Evolutionary conservation across 2,888 invertebrate species (phyloP), one percentile per base, ranked within the genome.

Genomic region (Cyclophora albipunctata): DNA sequence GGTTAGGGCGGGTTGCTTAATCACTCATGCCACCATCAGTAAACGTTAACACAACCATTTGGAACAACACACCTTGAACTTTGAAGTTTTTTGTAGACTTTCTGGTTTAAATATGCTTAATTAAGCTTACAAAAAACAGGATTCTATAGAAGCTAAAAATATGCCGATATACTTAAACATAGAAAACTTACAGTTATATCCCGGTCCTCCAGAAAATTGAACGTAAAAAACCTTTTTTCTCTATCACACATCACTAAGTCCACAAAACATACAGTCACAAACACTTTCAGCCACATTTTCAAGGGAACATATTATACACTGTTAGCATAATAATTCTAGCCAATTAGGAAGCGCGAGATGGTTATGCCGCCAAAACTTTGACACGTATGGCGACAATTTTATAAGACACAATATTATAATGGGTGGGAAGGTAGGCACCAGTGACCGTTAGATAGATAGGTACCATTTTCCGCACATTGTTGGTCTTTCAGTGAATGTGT

Each of bases 131-230:
- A 20, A 20, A 20, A 20, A 20, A 20, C 20, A 20, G 20, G 20
- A 20, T 20, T 20, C 1, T 20, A 20, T 20, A 20, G 20, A 20
- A 20, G 20, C 20, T 20, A 20, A 20, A 20, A 20, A 20, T 20
- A 20, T 20, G 20, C 20, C 20, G 20, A 20, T 20, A 20, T 20
- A 20, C 20, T 20, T 20, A 20, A 20, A 20, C 20, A 20, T 20
- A 20, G 20, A 45, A n/a, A 37, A 90, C 91, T 90, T 66, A 92
- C 92, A 50, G 73, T 76, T 45, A 93, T 82, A 57, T 91, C 89
- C 6, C 90, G 85, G 7, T 90, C 80, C 1, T 67, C 45, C 34
- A 78, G 66, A 0, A 90, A 83, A 60, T 92, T 85, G 60, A 93
- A 92, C 2, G 90, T 84, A 47, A 93, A 75, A 43, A 92, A 78